phyloP scores from a whole-genome alignment of 1,140 invertebrate species.

The Neuroterus valhalla region DNA sequence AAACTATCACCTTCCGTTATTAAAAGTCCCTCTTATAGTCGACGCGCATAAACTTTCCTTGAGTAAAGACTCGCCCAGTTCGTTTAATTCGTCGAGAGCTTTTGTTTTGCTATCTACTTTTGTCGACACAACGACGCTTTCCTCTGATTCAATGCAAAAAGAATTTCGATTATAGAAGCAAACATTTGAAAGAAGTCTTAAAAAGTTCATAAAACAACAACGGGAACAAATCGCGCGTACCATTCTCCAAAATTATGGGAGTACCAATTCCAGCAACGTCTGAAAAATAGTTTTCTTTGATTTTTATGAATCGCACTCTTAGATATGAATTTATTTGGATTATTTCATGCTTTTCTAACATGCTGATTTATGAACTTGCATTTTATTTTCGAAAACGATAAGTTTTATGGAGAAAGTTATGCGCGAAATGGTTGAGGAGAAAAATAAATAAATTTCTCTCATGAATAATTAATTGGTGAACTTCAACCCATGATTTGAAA shows the following conservation, averaged over 20 bases:
- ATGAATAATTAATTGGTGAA: background rate
- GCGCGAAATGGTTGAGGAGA: constrained; percentile 5
- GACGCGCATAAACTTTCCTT: constrained; percentile 81
- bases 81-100: constrained; percentile 85
- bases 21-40: constrained; percentile 68
- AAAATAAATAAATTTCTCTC: constrained; percentile 14
- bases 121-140: constrained; percentile 35
- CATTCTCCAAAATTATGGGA: constrained; percentile 16
- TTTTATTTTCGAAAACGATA: background rate
- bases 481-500: no score
- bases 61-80: constrained; percentile 82
- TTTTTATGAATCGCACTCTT: background rate
- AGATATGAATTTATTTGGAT: no score
- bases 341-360: no score
- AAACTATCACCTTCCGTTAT: constrained; percentile 49
- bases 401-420: constrained; percentile 21
- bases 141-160: constrained; percentile 30
- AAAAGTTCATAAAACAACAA: background rate
- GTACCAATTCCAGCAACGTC: background rate
- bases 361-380: background rate
- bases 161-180: background rate
- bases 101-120: constrained; percentile 74
- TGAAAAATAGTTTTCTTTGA: background rate
- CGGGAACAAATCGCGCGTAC: constrained; percentile 1
- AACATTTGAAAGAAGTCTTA: no score